These are phyloP conservation scores for Danaus chrysippus DNA, from an alignment of 2,888 invertebrate genomes.

Conservation along the genomic window DNA sequence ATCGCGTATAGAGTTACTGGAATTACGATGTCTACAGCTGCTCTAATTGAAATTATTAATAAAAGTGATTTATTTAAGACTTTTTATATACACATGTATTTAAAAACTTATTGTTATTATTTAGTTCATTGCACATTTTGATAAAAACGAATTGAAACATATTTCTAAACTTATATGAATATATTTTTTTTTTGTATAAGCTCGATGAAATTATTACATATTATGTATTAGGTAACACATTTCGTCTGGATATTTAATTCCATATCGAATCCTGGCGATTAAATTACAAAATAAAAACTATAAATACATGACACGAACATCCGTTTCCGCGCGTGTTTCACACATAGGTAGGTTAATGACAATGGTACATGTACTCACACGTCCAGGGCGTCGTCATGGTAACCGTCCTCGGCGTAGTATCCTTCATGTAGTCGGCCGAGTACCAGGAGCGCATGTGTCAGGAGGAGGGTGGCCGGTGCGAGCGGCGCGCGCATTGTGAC, in stretches of 20 bases:
- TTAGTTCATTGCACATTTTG: no score
- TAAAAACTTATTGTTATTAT: no score
- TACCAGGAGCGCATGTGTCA: constrained; percentile 58
- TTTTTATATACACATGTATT: no score
- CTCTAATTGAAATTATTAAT: not conserved
- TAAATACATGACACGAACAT: constrained; percentile 4
- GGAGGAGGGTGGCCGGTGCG: constrained; percentile 58
- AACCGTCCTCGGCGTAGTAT: constrained; percentile 63
- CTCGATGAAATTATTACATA: no score
- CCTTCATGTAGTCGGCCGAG: constrained; percentile 56
- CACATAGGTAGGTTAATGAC: constrained; percentile 23
- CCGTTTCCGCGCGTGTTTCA: constrained; percentile 16
- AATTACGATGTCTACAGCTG: not conserved
- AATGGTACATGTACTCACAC: constrained; percentile 62
- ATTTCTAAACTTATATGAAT: no score
- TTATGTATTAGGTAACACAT: no score
- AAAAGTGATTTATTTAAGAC: no score
- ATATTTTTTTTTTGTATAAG: no score
- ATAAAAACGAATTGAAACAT: no score
- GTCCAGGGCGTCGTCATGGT: constrained; percentile 64
- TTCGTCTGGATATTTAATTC: no score
- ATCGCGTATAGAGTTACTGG: not conserved
- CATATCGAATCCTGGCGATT: no score
- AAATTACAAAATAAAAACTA: not conserved
- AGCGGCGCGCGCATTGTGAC: constrained; percentile 73